These are phyloP conservation scores for Cossypha caffra DNA, from an alignment of 2,797 vertebrate genomes.

Conservation along the genomic window DNA sequence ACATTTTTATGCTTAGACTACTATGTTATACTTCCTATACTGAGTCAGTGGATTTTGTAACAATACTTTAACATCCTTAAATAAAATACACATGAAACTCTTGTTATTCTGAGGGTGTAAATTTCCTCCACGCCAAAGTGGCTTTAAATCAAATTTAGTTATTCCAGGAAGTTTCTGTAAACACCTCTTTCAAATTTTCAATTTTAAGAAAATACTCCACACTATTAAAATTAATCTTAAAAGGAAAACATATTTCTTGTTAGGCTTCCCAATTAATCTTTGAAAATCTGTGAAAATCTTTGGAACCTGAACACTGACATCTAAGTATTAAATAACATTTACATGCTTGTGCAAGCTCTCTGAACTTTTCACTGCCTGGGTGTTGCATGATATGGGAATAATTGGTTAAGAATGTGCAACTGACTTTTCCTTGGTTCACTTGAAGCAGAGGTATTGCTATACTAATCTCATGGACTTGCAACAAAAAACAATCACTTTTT, in stretches of 20 bases:
- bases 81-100: background rate
- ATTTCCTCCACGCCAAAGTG: background rate
- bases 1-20: background rate
- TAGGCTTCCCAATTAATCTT: background rate
- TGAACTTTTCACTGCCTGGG: background rate
- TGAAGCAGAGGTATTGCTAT: background rate
- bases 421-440: background rate
- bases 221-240: background rate
- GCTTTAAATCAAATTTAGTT: background rate
- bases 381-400: background rate
- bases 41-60: background rate
- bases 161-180: background rate
- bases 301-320: background rate
- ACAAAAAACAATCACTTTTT: background rate
- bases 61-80: background rate
- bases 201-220: background rate
- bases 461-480: background rate
- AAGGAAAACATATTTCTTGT: background rate
- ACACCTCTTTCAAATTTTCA: background rate
- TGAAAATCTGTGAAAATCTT: background rate
- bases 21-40: background rate
- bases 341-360: background rate
- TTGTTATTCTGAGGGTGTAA: background rate
- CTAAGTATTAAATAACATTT: background rate
- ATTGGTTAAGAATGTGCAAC: background rate